These are phyloP conservation scores for Leucania comma DNA, from an alignment of 2,888 invertebrate species.

Conservation along the genomic window DNA sequence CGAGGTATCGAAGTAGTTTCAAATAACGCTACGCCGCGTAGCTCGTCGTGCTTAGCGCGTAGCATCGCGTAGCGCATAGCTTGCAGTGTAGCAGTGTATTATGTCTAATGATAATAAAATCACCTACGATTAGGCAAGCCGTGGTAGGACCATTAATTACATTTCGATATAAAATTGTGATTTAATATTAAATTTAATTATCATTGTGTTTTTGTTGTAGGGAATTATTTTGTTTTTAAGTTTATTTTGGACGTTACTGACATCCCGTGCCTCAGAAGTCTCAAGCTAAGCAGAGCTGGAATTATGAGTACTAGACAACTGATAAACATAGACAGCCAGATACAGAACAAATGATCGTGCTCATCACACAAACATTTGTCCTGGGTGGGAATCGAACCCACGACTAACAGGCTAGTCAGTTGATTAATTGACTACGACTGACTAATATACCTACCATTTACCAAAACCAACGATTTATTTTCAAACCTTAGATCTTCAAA, in stretches of 20 bases:
- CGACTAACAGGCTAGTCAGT: no score
- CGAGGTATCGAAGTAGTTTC: neutral
- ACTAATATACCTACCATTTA: no score
- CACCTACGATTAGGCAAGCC: conserved; percentile 23
- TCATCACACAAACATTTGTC: no score
- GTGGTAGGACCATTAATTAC: neutral
- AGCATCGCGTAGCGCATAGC: conserved; percentile 26
- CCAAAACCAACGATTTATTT: no score
- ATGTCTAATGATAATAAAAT: conserved; percentile 38
- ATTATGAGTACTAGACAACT: no score
- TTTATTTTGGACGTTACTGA: no score
- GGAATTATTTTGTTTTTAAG: neutral
- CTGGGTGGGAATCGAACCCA: no score
- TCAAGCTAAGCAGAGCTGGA: no score
- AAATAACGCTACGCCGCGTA: conserved; percentile 13
- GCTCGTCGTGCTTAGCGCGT: conserved; percentile 3
- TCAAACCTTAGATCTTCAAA: neutral
- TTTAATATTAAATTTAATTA: conserved; percentile 11
- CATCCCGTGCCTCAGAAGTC: no score
- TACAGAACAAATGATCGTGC: no score
- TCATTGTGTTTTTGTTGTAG: conserved; percentile 2
- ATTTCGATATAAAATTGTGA: conserved; percentile 11
- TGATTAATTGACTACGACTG: no score
- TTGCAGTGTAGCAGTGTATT: conserved; percentile 16
- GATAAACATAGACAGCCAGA: no score